Conservation (phyloP, 2,888 invertebrate genomes). For the Gnatocerus cornutus region DNA sequence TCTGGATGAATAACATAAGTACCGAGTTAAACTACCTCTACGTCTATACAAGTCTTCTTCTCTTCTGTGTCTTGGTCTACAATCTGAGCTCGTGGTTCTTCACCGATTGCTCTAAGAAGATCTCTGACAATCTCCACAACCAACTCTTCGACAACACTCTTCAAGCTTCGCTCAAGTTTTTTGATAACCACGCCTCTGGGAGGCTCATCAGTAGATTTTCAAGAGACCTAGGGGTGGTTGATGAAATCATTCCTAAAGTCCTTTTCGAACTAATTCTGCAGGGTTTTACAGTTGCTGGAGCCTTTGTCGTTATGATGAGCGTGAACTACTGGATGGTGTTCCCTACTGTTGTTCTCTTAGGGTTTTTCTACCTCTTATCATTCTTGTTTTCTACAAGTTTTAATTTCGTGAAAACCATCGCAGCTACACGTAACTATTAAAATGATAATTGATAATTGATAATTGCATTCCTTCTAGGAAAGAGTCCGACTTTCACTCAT, state of each 20-base stretch:
- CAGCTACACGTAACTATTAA: too few species aligned
- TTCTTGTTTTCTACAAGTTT: too few species aligned
- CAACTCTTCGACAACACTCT: background rate
- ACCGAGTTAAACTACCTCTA: background rate
- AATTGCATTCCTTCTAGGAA: too few species aligned
- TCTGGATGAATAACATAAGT: background rate
- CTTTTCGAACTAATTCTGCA: background rate
- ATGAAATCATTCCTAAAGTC: background rate
- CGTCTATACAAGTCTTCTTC: background rate
- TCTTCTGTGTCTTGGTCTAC: background rate
- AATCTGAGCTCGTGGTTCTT: background rate
- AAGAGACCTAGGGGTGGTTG: background rate
- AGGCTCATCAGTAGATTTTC: background rate
- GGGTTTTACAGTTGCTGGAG: background rate
- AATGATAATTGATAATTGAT: too few species aligned
- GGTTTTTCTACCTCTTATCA: background rate
- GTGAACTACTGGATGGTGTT: background rate
- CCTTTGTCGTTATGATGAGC: background rate
- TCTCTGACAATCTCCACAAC: background rate
- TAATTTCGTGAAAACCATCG: too few species aligned
- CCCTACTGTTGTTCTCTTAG: slow-evolving; percentile 1
- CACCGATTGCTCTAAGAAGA: background rate
- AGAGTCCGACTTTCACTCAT: background rate
- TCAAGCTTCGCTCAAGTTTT: background rate
- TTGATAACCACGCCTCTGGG: background rate